Evolutionary conservation across 2,888 invertebrate genomes (phyloP).

Genomic region (Torymus aiolomorphi): DNA sequence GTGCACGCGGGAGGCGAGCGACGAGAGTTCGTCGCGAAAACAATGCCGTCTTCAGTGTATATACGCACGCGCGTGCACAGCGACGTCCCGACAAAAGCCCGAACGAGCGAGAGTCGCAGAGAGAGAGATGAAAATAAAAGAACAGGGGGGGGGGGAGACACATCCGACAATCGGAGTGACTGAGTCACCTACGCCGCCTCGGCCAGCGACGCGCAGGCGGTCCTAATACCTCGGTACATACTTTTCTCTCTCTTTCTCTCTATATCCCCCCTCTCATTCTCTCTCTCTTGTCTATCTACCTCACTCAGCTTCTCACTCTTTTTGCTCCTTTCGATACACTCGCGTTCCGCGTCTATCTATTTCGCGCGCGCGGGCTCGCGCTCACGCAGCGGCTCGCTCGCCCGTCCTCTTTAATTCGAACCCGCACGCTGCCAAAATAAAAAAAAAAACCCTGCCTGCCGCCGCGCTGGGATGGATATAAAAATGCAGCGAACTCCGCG

Average conservation of each 20-base stretch:
- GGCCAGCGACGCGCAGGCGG: slow-evolving; percentile 18
- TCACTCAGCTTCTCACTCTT: not conserved
- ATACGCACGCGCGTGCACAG: not conserved
- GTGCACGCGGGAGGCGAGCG: not conserved
- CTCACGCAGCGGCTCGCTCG: no score
- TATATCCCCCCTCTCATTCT: not conserved
- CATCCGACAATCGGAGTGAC: slow-evolving; percentile 15
- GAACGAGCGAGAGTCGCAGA: not conserved
- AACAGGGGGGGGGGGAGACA: not conserved
- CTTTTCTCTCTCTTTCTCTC: not conserved
- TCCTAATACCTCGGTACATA: slow-evolving; percentile 16
- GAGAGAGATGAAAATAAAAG: slow-evolving; percentile 9
- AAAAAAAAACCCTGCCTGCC: slow-evolving; percentile 22
- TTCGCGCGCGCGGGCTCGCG: not conserved
- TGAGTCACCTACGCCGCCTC: slow-evolving; percentile 31
- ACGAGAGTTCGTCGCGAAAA: slow-evolving; percentile 13
- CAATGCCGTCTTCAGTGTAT: slow-evolving; percentile 44
- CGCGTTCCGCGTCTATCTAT: slow-evolving; percentile 18
- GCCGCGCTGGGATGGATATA: no score
- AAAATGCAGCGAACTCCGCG: no score
- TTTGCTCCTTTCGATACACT: not conserved
- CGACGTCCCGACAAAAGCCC: no score
- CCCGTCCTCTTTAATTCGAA: slow-evolving; percentile 52
- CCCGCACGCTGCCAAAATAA: slow-evolving; percentile 51
- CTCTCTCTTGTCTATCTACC: not conserved